Conservation (phyloP, 2,113 vertebrate genomes). For the Hypanus sabinus region DNA sequence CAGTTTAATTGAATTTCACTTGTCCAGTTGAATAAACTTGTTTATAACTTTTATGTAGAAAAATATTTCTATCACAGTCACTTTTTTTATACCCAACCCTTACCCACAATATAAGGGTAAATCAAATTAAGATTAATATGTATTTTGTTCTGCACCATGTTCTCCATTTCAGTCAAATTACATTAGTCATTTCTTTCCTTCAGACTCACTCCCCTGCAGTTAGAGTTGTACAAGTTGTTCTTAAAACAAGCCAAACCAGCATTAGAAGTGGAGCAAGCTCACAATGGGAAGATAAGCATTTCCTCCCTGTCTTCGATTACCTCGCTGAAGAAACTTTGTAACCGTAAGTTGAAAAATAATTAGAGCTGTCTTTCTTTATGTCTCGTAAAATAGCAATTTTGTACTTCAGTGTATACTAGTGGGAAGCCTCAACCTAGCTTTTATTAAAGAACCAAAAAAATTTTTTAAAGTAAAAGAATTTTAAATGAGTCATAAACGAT, state of each 20-base stretch:
- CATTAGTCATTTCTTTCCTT: constrained; percentile 40
- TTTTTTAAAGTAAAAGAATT: neutral
- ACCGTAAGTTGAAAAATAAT: constrained; percentile 68
- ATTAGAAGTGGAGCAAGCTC: constrained; percentile 62
- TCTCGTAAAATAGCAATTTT: neutral
- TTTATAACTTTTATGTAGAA: too few relatives aligned
- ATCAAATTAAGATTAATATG: neutral
- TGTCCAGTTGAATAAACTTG: neutral
- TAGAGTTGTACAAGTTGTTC: constrained; percentile 79
- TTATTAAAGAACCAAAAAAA: neutral
- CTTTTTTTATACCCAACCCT: neutral
- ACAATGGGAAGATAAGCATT: constrained; percentile 71
- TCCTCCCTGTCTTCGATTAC: constrained; percentile 96
- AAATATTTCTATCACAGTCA: too few relatives aligned
- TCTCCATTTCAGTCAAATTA: neutral
- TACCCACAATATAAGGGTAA: neutral
- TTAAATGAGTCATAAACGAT: neutral
- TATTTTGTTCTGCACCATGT: neutral
- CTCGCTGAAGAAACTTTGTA: constrained; percentile 91
- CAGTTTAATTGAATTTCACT: neutral
- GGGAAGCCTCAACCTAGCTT: neutral
- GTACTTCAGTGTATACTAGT: neutral
- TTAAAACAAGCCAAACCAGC: constrained; percentile 79
- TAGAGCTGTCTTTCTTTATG: neutral
- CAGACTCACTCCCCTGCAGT: constrained; percentile 82